phyloP scores from a whole-genome alignment of 1,140 invertebrate species.

The Oryctes rhinoceros region DNA sequence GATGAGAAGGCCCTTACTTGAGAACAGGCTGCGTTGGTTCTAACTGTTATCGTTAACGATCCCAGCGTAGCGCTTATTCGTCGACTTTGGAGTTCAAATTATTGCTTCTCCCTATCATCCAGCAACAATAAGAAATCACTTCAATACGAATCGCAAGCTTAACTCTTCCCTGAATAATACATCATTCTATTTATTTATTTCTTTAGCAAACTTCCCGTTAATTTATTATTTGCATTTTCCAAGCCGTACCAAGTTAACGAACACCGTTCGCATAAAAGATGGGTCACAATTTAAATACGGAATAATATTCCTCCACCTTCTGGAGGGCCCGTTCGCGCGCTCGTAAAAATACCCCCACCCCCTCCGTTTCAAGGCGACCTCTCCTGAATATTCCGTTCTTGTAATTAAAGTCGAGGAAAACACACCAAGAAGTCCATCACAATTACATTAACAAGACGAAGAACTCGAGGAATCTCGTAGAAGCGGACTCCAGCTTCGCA shows the following conservation, averaged over 20 bases:
- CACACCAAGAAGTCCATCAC: background rate
- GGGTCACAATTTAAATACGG: too few relatives aligned
- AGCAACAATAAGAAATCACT: background rate
- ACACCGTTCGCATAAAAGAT: background rate
- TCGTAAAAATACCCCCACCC: background rate
- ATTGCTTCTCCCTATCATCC: too few relatives aligned
- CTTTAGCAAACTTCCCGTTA: background rate
- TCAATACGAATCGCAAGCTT: background rate
- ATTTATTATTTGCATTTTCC: background rate
- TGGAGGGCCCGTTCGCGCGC: background rate
- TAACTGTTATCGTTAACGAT: too few relatives aligned
- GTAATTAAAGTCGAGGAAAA: conserved; percentile 23
- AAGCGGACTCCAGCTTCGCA: too few relatives aligned
- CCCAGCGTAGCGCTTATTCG: too few relatives aligned
- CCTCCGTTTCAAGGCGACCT: background rate
- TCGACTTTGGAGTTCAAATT: too few relatives aligned
- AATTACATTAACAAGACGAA: background rate
- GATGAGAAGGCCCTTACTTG: too few relatives aligned
- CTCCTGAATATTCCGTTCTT: background rate
- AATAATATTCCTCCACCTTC: background rate
- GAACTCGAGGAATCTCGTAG: background rate
- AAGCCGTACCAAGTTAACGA: background rate
- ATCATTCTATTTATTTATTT: background rate
- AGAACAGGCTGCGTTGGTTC: too few relatives aligned
- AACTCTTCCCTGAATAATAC: background rate